Conservation (phyloP, 2,888 invertebrate genomes). For the Chromoteleia sp. region DNA sequence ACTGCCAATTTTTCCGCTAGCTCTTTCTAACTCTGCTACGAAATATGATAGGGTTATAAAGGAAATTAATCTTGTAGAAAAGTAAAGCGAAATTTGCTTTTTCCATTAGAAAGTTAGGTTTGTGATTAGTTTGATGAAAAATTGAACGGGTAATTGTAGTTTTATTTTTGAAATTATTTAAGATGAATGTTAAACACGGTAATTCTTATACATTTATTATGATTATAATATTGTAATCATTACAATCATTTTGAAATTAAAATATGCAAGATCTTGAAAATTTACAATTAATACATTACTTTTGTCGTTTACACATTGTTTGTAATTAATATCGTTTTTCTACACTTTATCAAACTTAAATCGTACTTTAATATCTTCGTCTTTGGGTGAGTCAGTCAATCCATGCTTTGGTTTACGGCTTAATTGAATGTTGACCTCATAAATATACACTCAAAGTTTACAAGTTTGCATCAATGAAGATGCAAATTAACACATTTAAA, state of each 20-base stretch:
- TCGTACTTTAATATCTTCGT: constrained; percentile 28
- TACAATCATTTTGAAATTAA: too few relatives aligned
- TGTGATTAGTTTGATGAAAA: constrained; percentile 44
- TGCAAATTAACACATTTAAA: constrained; percentile 38
- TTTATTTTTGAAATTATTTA: constrained; percentile 2
- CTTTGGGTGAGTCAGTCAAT: constrained; percentile 26
- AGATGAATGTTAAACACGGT: too few relatives aligned
- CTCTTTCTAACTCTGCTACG: constrained; percentile 36
- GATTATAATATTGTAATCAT: too few relatives aligned
- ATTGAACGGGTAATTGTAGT: constrained; percentile 30
- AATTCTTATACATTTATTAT: too few relatives aligned
- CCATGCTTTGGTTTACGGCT: constrained; percentile 20
- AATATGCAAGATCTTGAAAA: too few relatives aligned
- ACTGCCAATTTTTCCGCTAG: constrained; percentile 15
- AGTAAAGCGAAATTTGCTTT: constrained; percentile 46
- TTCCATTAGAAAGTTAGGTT: constrained; percentile 39
- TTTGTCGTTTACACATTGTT: neutral
- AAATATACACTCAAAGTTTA: constrained; percentile 40
- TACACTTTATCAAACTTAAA: neutral
- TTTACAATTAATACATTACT: neutral
- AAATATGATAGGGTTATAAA: constrained; percentile 52
- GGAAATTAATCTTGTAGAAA: constrained; percentile 57
- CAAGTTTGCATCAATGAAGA: constrained; percentile 36
- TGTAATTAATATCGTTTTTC: neutral
- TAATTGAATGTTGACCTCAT: constrained; percentile 49